Evolutionary conservation across 2,797 vertebrate genomes (phyloP).

Genomic region (Enteromius afrohamiltoni): DNA sequence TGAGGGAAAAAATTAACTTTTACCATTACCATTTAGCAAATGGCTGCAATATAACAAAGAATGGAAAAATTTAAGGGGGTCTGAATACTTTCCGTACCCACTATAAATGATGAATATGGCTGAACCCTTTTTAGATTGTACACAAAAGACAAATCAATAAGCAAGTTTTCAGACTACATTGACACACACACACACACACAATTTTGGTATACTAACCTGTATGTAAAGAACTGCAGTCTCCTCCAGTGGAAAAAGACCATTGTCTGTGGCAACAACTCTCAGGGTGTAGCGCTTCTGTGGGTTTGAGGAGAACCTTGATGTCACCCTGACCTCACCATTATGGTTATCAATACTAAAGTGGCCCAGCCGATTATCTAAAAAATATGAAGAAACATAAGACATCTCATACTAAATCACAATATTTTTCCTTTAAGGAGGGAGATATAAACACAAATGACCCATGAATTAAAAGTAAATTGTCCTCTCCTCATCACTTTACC

Average conservation of each 20-base stretch:
- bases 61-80: no score
- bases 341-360: conserved; percentile 85
- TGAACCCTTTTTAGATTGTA: neutral
- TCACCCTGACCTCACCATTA: conserved; percentile 86
- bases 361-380: conserved; percentile 65
- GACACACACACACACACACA: neutral
- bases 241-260: conserved; percentile 77
- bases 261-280: conserved; percentile 80
- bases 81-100: no score
- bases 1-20: no score
- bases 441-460: neutral
- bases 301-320: conserved; percentile 70
- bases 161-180: neutral
- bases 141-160: neutral
- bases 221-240: conserved; percentile 78
- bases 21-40: no score
- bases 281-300: conserved; percentile 76
- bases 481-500: conserved; percentile 69
- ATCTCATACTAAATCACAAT: conserved; percentile 3
- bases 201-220: conserved; percentile 71
- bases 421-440: neutral
- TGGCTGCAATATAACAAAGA: no score
- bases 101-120: neutral
- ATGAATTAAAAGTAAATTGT: neutral
- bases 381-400: conserved; percentile 32